A percentile compares a stretch with the other conserved stretches of the same genome.
Conservation (phyloP, 2,888 invertebrate genomes). For the Leptinotarsa juncta region DNA sequence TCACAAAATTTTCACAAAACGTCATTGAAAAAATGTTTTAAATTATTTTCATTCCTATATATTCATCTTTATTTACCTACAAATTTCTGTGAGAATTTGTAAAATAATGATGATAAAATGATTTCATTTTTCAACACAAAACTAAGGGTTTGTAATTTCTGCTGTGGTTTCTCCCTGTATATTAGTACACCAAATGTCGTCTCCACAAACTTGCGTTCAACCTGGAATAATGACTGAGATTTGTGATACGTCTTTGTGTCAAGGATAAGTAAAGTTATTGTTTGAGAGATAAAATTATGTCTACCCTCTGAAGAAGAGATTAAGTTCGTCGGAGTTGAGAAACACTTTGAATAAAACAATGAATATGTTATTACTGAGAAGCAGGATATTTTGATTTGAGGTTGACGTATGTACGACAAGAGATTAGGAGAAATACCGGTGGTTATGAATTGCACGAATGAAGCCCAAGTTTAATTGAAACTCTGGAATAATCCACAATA, state of each 20-base stretch:
- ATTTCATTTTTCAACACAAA: background rate
- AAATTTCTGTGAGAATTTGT: no score
- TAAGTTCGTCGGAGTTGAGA: conserved; percentile 41
- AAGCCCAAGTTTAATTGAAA: conserved; percentile 37
- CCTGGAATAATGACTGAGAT: conserved; percentile 64
- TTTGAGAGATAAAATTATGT: conserved; percentile 51
- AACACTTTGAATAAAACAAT: conserved; percentile 44
- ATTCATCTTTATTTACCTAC: no score
- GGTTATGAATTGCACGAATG: conserved; percentile 32
- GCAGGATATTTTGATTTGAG: conserved; percentile 41
- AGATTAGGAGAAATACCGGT: conserved; percentile 33
- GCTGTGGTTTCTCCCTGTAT: background rate
- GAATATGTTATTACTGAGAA: conserved; percentile 41
- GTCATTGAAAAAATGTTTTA: no score
- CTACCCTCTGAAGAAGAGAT: conserved; percentile 46
- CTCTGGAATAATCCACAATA: conserved; percentile 23
- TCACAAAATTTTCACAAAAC: no score
- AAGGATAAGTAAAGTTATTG: conserved; percentile 58
- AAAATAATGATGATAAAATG: no score
- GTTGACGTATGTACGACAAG: conserved; percentile 42
- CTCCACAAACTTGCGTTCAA: conserved; percentile 55
- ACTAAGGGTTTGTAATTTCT: background rate
- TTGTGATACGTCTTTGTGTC: conserved; percentile 61
- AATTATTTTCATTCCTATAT: no score
- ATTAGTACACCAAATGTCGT: conserved; percentile 50